Evolutionary conservation across 2,113 vertebrate genomes (phyloP), one percentile per base, ranked within the genome.

Genomic region (Microcebus jonahi): DNA sequence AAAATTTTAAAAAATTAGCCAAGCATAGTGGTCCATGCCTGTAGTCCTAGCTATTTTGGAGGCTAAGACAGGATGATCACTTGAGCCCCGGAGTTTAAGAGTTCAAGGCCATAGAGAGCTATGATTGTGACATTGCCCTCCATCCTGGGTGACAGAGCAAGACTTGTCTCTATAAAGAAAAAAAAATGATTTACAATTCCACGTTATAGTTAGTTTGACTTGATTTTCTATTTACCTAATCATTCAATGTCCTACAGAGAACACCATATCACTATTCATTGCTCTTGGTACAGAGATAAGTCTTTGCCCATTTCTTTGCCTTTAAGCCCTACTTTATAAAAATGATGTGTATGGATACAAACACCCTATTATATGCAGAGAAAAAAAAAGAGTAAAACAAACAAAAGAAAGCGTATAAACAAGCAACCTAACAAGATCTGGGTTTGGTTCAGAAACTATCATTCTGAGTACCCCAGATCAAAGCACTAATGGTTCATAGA

Each of bases 221-320:
- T 92, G 90, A 96, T 80, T 82, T 39, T 45, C 67, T 93, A 39
- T 95, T 50, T 39, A 59, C 70, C 45, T 80, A 34, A 42, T 70
- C 87, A 93, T n/a, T 59, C 5, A 23, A 88, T 59, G 31, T 4
- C 7, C n/a, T 95, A 25, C 21, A 91, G 81, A 90, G 68, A 97
- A 91, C 21, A 34, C 1, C 29, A 45, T 0, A n/a, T 31, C 42
- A 68, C 1, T 81, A 36, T 77, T 95, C 63, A 88, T 63, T 34
- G 3, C 20, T 80, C 96, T 88, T 85, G 23, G 36, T 70, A 63
- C n/a, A 96, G 15, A 86, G 36, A 86, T 81, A 34, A 50, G 23
- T 31, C 3, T 70, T 92, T 92, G 76, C 29, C 87, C 80, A n/a
- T 50, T 70, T 2, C 68, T 59, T 94, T 86, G 73, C 39, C 6